These are phyloP conservation scores for Acridotheres tristis DNA, from an alignment of 2,797 vertebrate species.

Conservation along the genomic window DNA sequence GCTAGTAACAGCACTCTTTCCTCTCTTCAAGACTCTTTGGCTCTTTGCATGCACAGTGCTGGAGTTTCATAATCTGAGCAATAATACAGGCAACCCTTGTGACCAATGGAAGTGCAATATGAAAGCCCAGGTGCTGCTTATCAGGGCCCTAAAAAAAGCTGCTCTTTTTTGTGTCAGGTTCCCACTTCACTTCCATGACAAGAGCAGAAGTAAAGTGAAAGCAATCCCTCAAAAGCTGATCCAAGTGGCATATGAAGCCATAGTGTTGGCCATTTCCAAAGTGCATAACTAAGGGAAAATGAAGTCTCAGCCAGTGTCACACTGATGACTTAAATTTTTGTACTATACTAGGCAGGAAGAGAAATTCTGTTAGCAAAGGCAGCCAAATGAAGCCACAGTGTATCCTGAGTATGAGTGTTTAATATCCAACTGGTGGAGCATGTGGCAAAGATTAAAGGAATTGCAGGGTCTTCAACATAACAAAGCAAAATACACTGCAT, in stretches of 20 bases:
- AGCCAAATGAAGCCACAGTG: background rate
- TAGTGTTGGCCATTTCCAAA: background rate
- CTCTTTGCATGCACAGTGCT: background rate
- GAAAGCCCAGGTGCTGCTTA: conserved; percentile 30
- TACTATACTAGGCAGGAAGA: background rate
- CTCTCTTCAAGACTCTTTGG: background rate
- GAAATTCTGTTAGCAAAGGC: background rate
- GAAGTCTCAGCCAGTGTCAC: background rate
- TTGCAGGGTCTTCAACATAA: background rate
- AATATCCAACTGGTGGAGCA: background rate
- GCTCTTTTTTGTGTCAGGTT: background rate
- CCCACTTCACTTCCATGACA: background rate
- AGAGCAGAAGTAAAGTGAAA: background rate
- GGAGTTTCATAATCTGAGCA: background rate
- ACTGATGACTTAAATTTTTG: background rate
- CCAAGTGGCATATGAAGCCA: background rate
- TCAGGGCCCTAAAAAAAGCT: background rate
- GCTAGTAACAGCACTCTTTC: background rate
- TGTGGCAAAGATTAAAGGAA: background rate
- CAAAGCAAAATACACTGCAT: background rate
- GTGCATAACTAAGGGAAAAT: background rate
- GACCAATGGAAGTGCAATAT: conserved; percentile 18
- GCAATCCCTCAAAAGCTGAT: background rate
- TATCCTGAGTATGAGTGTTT: background rate
- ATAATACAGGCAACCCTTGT: background rate